phyloP scores from a whole-genome alignment of 2,888 invertebrate species.

The Aplocera efformata region DNA sequence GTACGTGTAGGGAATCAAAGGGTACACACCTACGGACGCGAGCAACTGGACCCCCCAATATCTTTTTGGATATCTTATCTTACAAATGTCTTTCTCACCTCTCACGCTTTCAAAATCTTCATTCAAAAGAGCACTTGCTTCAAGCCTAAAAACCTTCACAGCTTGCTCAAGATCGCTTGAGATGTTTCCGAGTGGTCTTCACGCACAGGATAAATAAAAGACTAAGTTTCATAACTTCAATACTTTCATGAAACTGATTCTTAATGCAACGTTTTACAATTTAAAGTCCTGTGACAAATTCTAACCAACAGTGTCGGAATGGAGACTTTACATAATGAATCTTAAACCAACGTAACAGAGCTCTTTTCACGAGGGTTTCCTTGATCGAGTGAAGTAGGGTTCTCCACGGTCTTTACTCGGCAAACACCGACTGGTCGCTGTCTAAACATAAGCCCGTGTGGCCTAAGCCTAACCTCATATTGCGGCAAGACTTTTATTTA shows the following conservation, averaged over 20 bases:
- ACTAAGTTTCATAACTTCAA: too few species aligned
- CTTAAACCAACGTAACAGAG: too few species aligned
- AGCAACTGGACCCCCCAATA: too few species aligned
- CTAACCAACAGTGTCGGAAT: too few species aligned
- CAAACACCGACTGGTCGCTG: constrained; percentile 76
- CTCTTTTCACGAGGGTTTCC: too few species aligned
- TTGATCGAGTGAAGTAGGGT: too few species aligned
- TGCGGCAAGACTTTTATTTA: constrained; percentile 58
- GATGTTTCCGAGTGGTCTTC: constrained; percentile 71
- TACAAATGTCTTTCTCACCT: not conserved
- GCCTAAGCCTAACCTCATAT: constrained; percentile 56
- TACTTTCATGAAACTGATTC: too few species aligned
- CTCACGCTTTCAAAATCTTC: constrained; percentile 20
- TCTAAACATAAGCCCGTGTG: constrained; percentile 60
- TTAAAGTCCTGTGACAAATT: too few species aligned
- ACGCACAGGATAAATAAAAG: constrained; percentile 14
- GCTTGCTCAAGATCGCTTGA: constrained; percentile 57
- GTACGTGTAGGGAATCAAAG: too few species aligned
- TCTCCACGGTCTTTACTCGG: constrained; percentile 45
- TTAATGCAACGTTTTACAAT: too few species aligned
- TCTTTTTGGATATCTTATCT: not conserved
- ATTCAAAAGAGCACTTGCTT: constrained; percentile 24
- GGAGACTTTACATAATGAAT: too few species aligned
- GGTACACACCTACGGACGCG: too few species aligned
- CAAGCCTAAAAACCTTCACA: constrained; percentile 32